phyloP scores from a whole-genome alignment of 2,797 vertebrate genomes.

The Podarcis siculus region DNA sequence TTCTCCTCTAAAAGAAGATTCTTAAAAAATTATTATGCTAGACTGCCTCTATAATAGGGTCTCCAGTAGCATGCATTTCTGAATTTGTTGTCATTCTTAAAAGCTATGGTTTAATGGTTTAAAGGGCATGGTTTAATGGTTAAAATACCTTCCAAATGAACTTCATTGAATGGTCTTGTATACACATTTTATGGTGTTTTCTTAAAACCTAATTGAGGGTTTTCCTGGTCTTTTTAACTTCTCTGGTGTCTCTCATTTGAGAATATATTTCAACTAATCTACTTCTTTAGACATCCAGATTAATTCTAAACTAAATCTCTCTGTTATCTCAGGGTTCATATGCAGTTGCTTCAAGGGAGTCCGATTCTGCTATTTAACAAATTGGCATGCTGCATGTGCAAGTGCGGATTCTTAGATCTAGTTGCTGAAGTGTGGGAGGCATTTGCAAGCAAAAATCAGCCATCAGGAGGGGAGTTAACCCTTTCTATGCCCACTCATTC shows the following conservation, averaged over 20 bases:
- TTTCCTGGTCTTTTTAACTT: background rate
- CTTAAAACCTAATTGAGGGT: background rate
- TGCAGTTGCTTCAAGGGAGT: slow-evolving; percentile 6
- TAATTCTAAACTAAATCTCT: background rate
- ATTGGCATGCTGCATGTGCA: background rate
- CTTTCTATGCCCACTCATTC: background rate
- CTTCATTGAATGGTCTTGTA: background rate
- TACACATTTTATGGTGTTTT: background rate
- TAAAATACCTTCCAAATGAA: slow-evolving; percentile 25
- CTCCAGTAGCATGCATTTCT: background rate
- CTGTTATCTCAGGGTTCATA: slow-evolving; percentile 1
- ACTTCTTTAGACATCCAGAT: slow-evolving; percentile 9
- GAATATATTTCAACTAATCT: background rate
- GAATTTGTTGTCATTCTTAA: background rate
- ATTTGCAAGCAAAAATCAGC: background rate
- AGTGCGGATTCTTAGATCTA: background rate
- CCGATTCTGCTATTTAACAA: background rate
- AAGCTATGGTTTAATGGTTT: background rate
- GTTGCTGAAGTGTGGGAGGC: background rate
- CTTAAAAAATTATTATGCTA: background rate
- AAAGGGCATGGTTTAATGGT: fast-evolving
- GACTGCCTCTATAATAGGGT: background rate
- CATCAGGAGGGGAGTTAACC: background rate
- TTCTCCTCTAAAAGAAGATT: background rate
- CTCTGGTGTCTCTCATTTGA: background rate